These are phyloP conservation scores for Platysternon megacephalum DNA, from an alignment of 2,113 vertebrate genomes.

Conservation along the genomic window DNA sequence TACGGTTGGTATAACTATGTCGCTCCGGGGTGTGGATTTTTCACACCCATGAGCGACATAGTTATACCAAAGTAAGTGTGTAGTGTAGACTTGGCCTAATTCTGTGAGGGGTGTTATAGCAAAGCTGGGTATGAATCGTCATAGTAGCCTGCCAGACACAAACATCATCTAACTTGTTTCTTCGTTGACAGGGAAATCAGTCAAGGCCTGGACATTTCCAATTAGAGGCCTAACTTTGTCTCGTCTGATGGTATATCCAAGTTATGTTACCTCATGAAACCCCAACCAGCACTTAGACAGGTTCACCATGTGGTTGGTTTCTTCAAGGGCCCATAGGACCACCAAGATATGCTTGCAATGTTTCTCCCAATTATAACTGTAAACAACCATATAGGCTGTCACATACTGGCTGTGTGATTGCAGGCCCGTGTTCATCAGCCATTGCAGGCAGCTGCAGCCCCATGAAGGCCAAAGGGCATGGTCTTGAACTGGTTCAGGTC, in stretches of 20 bases:
- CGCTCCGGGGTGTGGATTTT: no score
- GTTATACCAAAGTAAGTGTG: no score
- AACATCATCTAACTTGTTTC: neutral
- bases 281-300: neutral
- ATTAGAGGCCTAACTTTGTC: neutral
- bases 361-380: neutral
- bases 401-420: no score
- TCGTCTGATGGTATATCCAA: neutral
- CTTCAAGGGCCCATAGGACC: neutral
- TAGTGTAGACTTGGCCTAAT: neutral
- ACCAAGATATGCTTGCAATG: neutral
- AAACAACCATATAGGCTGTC: no score
- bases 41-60: no score
- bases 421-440: neutral
- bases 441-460: neutral
- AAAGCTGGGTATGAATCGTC: neutral
- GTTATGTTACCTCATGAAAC: neutral
- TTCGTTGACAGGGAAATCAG: neutral
- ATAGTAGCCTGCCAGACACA: neutral
- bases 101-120: neutral
- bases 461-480: neutral
- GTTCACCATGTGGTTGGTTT: neutral
- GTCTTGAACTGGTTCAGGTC: neutral
- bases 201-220: neutral
- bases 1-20: no score